Evolutionary conservation across 2,888 invertebrate genomes (phyloP).

Genomic region (Macrosiphum euphorbiae): DNA sequence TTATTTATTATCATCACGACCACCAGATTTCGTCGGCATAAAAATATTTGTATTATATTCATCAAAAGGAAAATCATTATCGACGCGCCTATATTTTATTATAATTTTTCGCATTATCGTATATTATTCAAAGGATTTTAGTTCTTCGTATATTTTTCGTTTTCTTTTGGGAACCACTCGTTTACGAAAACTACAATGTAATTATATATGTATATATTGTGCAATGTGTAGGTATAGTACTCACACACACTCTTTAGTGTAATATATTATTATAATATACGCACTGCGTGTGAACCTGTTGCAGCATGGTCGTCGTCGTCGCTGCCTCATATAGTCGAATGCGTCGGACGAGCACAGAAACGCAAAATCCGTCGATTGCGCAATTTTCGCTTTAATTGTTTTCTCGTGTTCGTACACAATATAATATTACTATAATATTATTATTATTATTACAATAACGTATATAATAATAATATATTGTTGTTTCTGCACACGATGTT

Average conservation of each 20-base stretch:
- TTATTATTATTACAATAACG: not conserved
- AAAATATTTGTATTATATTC: not conserved
- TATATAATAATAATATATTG: not conserved
- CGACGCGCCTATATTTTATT: not conserved
- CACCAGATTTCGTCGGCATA: not conserved
- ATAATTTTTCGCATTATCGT: not conserved
- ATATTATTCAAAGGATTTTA: not conserved
- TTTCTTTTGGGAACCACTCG: slow-evolving; percentile 8
- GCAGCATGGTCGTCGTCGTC: not conserved
- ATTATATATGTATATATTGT: not conserved
- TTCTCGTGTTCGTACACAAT: not conserved
- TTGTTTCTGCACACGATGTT: not conserved
- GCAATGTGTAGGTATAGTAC: not conserved
- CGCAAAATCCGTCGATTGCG: not conserved
- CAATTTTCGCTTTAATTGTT: slow-evolving; percentile 31
- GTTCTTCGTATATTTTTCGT: not conserved
- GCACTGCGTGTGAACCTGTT: slow-evolving; percentile 11
- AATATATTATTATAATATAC: not conserved
- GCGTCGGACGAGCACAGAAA: not conserved
- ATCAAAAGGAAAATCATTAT: not conserved
- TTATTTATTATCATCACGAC: not conserved
- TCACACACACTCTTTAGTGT: not conserved
- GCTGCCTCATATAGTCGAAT: not conserved
- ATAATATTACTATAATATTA: not conserved
- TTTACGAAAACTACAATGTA: not conserved